Evolutionary conservation across 2,888 invertebrate genomes (phyloP).

Genomic region (Xestia rhomboidea): DNA sequence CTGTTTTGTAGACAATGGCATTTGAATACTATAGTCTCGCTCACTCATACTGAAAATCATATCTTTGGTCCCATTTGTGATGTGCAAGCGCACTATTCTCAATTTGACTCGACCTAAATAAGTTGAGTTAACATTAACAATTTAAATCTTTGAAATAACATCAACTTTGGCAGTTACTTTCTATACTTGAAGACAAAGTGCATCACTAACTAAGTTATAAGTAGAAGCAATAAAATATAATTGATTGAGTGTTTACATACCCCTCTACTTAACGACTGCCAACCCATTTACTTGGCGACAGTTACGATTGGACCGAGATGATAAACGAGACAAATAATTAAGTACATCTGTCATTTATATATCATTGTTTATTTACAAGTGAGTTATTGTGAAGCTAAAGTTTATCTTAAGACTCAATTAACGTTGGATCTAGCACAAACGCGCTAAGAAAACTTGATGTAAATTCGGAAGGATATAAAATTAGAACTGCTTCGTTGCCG

Average conservation of each 20-base stretch:
- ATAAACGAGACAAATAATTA: slow-evolving; percentile 32
- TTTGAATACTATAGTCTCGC: too few species aligned
- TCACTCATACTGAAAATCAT: too few species aligned
- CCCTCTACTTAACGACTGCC: slow-evolving; percentile 16
- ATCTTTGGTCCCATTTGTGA: too few species aligned
- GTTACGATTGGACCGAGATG: slow-evolving; percentile 25
- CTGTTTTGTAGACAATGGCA: too few species aligned
- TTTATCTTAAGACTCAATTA: neutral
- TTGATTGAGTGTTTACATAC: slow-evolving; percentile 26
- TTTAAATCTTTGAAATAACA: too few species aligned
- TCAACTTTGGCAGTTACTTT: too few species aligned
- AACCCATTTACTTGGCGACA: slow-evolving; percentile 37
- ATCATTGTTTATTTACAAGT: slow-evolving; percentile 27
- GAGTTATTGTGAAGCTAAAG: neutral
- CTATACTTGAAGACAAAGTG: slow-evolving; percentile 14
- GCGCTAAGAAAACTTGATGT: neutral
- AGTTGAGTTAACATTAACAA: too few species aligned
- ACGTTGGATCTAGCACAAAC: neutral
- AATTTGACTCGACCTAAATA: too few species aligned
- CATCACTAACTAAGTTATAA: slow-evolving; percentile 18
- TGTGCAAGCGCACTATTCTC: too few species aligned
- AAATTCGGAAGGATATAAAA: too few species aligned
- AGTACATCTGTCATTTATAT: slow-evolving; percentile 23
- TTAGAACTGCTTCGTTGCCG: too few species aligned
- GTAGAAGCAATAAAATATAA: slow-evolving; percentile 34